These are phyloP conservation scores for Carettochelys insculpta DNA, from an alignment of 2,113 vertebrate species.

Conservation along the genomic window DNA sequence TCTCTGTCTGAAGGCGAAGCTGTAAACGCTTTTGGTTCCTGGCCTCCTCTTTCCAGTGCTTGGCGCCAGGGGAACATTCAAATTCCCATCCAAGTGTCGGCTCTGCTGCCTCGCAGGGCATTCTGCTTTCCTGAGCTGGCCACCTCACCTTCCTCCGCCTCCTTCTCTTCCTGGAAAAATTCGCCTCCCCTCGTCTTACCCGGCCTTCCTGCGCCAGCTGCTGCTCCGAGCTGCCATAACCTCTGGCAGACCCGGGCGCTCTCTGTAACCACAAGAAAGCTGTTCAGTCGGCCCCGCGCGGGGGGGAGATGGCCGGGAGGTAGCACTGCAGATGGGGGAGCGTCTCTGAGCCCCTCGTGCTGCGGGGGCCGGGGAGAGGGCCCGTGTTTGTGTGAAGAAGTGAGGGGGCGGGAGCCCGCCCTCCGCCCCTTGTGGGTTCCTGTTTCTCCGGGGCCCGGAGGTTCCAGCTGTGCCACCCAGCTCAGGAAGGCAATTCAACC, in stretches of 20 bases:
- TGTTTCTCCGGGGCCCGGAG: neutral
- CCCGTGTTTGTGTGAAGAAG: neutral
- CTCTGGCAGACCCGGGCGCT: neutral
- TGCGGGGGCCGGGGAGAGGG: neutral
- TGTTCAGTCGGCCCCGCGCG: accelerated
- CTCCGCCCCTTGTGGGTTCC: neutral
- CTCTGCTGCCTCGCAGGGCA: neutral
- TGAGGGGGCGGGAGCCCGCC: neutral
- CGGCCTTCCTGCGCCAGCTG: neutral
- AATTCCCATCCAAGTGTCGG: neutral
- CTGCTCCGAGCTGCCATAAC: neutral
- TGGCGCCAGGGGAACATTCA: neutral
- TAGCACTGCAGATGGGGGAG: neutral
- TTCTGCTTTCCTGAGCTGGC: constrained; percentile 49
- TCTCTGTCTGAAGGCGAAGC: neutral
- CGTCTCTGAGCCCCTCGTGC: neutral
- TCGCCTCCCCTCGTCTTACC: neutral
- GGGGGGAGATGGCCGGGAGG: neutral
- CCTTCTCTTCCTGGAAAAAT: neutral
- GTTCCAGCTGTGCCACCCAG: neutral
- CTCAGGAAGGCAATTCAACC: too few relatives aligned
- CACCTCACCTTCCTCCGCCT: neutral
- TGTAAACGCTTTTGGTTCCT: neutral
- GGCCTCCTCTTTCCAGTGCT: neutral
- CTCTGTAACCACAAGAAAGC: neutral